phyloP scores from a whole-genome alignment of 2,888 invertebrate genomes.

The Caradrina clavipalpis region DNA sequence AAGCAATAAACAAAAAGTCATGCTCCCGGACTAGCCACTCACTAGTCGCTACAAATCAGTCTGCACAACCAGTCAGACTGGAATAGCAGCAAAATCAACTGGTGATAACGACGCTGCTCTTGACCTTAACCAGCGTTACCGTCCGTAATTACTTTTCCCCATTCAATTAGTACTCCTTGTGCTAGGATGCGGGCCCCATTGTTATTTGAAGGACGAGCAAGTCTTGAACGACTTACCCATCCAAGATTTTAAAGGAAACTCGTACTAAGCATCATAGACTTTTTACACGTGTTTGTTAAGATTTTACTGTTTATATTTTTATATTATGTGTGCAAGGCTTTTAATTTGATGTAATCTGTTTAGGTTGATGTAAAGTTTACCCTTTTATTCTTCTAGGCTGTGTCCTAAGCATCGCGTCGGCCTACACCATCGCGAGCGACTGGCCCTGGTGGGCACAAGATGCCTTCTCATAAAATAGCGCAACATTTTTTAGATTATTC shows the following conservation, averaged over 20 bases:
- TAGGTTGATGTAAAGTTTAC: no score
- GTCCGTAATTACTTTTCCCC: slow-evolving; percentile 48
- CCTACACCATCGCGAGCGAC: no score
- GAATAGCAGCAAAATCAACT: slow-evolving; percentile 4
- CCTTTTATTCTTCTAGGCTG: no score
- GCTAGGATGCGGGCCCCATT: slow-evolving; percentile 55
- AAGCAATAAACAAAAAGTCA: neutral
- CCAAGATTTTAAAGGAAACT: slow-evolving; percentile 23
- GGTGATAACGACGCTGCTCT: slow-evolving; percentile 16
- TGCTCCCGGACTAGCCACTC: neutral
- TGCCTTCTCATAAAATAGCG: no score
- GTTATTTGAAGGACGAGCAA: slow-evolving; percentile 38
- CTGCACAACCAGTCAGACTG: neutral
- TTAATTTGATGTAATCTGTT: no score
- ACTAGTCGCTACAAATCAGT: neutral
- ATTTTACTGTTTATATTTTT: no score
- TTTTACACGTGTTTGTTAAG: no score
- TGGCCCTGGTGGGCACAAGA: no score
- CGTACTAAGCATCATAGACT: neutral
- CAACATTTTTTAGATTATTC: no score
- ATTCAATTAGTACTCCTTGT: slow-evolving; percentile 53
- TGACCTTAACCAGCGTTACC: slow-evolving; percentile 46
- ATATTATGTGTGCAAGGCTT: no score
- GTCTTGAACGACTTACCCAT: slow-evolving; percentile 24
- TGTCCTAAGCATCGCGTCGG: no score